Evolutionary conservation across 2,797 vertebrate genomes (phyloP), one percentile per base, ranked within the genome.

Genomic region (Enteromius mattozi): DNA sequence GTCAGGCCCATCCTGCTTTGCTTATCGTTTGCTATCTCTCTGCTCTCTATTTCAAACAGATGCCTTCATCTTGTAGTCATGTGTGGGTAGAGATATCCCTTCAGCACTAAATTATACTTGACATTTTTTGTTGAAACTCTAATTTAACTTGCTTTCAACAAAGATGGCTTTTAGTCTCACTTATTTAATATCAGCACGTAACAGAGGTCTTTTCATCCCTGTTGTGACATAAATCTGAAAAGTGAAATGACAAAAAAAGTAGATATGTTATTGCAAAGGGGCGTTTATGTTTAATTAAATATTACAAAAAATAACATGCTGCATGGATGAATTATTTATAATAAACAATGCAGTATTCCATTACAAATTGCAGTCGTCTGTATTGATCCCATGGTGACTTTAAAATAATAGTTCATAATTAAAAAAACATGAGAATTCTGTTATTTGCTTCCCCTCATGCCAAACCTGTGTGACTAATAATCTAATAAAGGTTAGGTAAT

Each of bases 11-110:
- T 14, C 24, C 49, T 27, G 79, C 33, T 71, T 71, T 71, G 12
- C 66, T 42, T 83, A 72, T 77, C 7, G 0, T 17, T 74, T 72
- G 40, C 33, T 65, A n/a, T 74, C 80, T 30, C 21, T 70, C 63
- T 79, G 7, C 54, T 56, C 21, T 40, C 77, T 21, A 17, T 66
- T 49, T 80, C 45, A 68, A 68, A 80, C 61, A 68, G 61, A 80
- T 49, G 17, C 12, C 19, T 65, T 78, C 24, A 1, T 80, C 78
- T 19, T 80, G 45, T 45, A 68, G 16, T 65, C 40, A 42, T 65
- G 59, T 78, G 56, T 78, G 24, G 77, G 59, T 78, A 27, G 54
- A 61, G 19, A n/a, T 54, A 33, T 21, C 49, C 72, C 33, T 76
- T 33, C 33, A 76, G 49, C 30, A 56, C 72, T 13, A 37, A 56